A percentile compares a stretch with the other conserved stretches of the same genome.
These are phyloP conservation scores for Nasonia vitripennis DNA, from an alignment of 1,140 invertebrate species.

Conservation along the genomic window DNA sequence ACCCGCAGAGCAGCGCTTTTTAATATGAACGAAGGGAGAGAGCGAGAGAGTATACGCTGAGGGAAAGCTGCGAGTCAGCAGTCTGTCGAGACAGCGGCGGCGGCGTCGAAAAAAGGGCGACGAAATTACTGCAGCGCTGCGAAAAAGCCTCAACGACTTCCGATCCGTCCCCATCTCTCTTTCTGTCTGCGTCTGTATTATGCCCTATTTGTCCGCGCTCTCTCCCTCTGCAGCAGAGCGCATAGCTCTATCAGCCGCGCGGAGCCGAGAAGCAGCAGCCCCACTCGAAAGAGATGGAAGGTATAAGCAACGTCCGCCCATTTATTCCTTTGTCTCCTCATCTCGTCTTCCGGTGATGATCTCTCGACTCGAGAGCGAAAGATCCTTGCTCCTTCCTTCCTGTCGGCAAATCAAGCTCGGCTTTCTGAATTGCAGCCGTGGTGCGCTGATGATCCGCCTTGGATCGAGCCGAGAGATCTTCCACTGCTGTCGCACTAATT, in stretches of 20 bases:
- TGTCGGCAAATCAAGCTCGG: constrained; percentile 58
- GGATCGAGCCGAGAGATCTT: too few species aligned
- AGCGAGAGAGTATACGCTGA: not conserved
- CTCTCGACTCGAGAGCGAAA: not conserved
- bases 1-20: constrained; percentile 11
- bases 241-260: not conserved
- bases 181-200: constrained; percentile 26
- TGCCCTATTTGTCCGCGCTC: constrained; percentile 15
- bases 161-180: constrained; percentile 52
- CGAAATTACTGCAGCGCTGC: constrained; percentile 55
- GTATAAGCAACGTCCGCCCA: not conserved
- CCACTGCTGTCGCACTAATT: constrained; percentile 60
- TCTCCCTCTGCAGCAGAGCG: not conserved
- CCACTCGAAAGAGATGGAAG: not conserved
- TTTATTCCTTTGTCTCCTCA: not conserved
- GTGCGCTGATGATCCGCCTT: constrained; percentile 63
- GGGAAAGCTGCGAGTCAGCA: constrained; percentile 44
- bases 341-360: not conserved
- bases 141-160: constrained; percentile 57
- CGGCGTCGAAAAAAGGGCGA: constrained; percentile 30
- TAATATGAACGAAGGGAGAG: constrained; percentile 17
- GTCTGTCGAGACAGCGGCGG: not conserved
- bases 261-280: not conserved
- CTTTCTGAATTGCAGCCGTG: constrained; percentile 58
- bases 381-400: constrained; percentile 40